These are phyloP conservation scores for Papilio aristodemus DNA, from an alignment of 1,140 invertebrate genomes.

Conservation along the genomic window DNA sequence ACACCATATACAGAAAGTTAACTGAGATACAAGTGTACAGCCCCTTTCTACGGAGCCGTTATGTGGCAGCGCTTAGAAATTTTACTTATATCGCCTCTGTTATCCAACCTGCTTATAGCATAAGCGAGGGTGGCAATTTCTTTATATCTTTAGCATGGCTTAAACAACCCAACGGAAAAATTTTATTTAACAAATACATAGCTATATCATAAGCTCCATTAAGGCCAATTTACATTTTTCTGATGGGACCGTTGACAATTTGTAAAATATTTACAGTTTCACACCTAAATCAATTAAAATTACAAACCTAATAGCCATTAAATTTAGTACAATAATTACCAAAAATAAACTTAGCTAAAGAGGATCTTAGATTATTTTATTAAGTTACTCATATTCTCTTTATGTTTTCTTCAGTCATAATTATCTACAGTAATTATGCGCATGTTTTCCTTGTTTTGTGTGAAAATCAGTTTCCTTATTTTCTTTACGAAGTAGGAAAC, in stretches of 20 bases:
- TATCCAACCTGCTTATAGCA: background rate
- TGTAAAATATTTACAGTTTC: no score
- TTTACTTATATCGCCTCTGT: background rate
- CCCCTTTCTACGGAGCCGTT: background rate
- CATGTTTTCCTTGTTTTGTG: background rate
- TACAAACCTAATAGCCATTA: no score
- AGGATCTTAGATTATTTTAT: no score
- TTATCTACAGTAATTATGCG: background rate
- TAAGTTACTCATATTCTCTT: background rate
- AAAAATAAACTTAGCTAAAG: background rate
- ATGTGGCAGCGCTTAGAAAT: constrained; percentile 7
- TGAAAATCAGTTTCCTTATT: background rate
- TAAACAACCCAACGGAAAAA: background rate
- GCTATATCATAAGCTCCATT: no score
- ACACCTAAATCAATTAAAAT: no score
- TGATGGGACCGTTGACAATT: no score
- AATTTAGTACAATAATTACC: no score
- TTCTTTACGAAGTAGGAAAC: background rate
- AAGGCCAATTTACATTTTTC: no score
- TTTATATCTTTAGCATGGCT: background rate
- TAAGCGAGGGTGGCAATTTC: background rate
- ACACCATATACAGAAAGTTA: constrained; percentile 17
- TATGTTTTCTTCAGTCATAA: background rate
- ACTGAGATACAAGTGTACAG: background rate
- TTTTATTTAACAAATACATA: background rate